These are phyloP conservation scores for Malachius bipustulatus DNA, from an alignment of 2,888 invertebrate species.

Conservation along the genomic window DNA sequence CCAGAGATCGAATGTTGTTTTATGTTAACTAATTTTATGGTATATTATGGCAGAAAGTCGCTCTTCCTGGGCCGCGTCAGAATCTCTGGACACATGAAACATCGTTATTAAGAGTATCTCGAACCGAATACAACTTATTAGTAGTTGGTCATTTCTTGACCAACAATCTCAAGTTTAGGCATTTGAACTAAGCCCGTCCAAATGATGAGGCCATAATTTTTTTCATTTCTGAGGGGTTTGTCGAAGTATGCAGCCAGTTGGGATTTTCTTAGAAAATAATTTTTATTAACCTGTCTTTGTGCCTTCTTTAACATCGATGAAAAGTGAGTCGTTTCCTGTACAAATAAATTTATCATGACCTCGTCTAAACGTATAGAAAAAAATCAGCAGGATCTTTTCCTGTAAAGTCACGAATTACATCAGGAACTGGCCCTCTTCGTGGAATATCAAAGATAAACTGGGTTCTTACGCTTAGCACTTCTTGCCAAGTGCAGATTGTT, in stretches of 20 bases:
- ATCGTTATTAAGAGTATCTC: not conserved
- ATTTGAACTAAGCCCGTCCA: slow-evolving; percentile 2
- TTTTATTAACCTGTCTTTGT: not conserved
- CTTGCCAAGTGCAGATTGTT: slow-evolving; percentile 3
- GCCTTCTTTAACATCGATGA: not conserved
- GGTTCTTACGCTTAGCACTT: not conserved
- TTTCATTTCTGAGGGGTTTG: slow-evolving; percentile 1
- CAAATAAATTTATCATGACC: not conserved
- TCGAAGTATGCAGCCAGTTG: not conserved
- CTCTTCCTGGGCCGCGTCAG: not conserved
- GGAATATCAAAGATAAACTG: not conserved
- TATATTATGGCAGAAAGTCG: too few species aligned
- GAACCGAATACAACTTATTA: slow-evolving; percentile 1
- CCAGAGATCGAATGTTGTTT: too few species aligned
- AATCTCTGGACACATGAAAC: not conserved
- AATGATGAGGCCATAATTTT: slow-evolving; percentile 1
- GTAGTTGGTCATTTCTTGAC: not conserved
- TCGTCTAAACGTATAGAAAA: slow-evolving; percentile 1
- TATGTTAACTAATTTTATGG: too few species aligned
- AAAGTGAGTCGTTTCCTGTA: not conserved
- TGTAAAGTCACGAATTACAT: not conserved
- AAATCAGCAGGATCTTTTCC: not conserved
- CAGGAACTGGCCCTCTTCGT: not conserved
- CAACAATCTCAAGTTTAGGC: slow-evolving; percentile 2
- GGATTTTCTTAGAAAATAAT: not conserved